Conservation (phyloP, 30 jellyfish, hydroid and myxozoan species). For the Aurelia aurita complex sp. Pacific region DNA sequence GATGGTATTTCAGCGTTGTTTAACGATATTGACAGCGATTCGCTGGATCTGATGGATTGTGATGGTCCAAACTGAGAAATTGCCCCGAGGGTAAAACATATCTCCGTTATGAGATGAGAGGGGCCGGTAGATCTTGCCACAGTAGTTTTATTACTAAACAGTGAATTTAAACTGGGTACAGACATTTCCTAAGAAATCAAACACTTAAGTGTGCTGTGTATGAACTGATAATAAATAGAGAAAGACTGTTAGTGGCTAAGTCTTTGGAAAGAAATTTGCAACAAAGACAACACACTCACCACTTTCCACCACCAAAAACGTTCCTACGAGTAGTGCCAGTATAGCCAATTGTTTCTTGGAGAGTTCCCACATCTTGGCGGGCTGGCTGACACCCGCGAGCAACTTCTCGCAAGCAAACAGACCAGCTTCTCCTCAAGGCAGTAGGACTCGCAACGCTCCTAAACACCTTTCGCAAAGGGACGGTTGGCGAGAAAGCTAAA, state of each 20-base stretch:
- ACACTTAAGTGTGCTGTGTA: too few relatives aligned
- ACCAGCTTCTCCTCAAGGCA: slow-evolving; percentile 65
- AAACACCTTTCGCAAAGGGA: slow-evolving; percentile 26
- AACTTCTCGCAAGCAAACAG: slow-evolving; percentile 70
- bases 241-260: neutral
- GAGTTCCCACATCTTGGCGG: slow-evolving; percentile 77
- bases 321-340: slow-evolving; percentile 36
- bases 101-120: too few relatives aligned
- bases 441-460: slow-evolving; percentile 19
- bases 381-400: slow-evolving; percentile 85
- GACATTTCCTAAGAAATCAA: too few relatives aligned
- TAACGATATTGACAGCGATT: slow-evolving; percentile 3
- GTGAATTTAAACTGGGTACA: too few relatives aligned
- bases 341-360: slow-evolving; percentile 39
- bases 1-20: neutral
- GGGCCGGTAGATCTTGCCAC: too few relatives aligned
- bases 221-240: too few relatives aligned
- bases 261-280: neutral
- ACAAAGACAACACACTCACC: slow-evolving; percentile 29
- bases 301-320: slow-evolving; percentile 25
- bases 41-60: neutral
- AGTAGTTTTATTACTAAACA: too few relatives aligned
- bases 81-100: slow-evolving; percentile 30
- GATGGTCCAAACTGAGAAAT: too few relatives aligned
- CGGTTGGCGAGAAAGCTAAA: too few relatives aligned